Conservation (phyloP, 2,113 vertebrate species). For the Dromiciops gliroides region DNA sequence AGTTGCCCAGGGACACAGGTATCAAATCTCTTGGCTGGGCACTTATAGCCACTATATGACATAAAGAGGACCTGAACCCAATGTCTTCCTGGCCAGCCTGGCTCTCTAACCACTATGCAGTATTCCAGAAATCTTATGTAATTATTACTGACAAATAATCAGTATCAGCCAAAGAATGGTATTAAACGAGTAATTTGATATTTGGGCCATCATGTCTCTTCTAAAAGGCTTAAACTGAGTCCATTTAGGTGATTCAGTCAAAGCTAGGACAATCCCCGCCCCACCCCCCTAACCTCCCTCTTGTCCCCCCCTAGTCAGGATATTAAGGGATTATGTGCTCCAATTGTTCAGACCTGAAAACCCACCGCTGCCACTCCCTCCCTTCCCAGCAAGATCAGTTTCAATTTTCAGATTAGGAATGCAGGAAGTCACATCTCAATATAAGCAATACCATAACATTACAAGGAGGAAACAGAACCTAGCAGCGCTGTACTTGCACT, state of each 20-base stretch:
- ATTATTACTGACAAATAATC: neutral
- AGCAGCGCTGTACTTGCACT: neutral
- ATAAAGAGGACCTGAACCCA: neutral
- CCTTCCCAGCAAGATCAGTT: conserved; percentile 6
- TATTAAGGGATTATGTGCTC: conserved; percentile 48
- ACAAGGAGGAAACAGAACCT: neutral
- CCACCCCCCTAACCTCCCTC: rapidly evolving
- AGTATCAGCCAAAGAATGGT: neutral
- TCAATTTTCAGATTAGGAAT: conserved; percentile 13
- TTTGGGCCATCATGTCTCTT: neutral
- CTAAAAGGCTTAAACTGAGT: neutral
- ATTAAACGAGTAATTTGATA: neutral
- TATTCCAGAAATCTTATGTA: neutral
- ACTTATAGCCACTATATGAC: neutral
- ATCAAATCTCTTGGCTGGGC: neutral
- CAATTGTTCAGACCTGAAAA: neutral
- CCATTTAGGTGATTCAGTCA: neutral
- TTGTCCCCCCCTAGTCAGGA: neutral
- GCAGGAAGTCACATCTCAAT: neutral
- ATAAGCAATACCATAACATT: neutral
- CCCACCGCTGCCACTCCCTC: neutral
- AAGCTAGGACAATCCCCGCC: neutral
- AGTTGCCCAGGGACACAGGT: neutral
- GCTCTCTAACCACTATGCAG: neutral
- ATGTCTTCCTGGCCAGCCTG: neutral